These are phyloP conservation scores for Melanocharis versteri DNA, from an alignment of 2,113 vertebrate species.

Conservation along the genomic window DNA sequence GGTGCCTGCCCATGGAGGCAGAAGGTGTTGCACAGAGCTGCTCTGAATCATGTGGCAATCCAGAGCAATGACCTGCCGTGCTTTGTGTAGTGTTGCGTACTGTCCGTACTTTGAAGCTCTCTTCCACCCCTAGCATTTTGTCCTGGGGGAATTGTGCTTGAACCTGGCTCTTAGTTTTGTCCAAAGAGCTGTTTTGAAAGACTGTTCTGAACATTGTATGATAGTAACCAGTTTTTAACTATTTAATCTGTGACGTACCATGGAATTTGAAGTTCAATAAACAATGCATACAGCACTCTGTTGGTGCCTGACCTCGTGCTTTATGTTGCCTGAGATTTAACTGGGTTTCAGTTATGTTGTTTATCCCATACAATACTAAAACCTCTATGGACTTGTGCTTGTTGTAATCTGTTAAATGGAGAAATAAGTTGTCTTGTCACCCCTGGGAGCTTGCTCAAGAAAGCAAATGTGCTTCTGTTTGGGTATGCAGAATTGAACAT, in stretches of 20 bases:
- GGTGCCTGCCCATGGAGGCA: background rate
- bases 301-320: background rate
- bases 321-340: background rate
- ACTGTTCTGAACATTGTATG: slow-evolving; percentile 12
- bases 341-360: background rate
- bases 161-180: slow-evolving; percentile 40
- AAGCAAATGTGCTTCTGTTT: background rate
- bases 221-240: slow-evolving; percentile 48
- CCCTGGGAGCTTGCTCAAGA: background rate
- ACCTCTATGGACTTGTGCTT: background rate
- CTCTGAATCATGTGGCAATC: background rate
- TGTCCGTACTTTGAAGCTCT: background rate
- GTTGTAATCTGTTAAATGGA: background rate
- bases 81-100: background rate
- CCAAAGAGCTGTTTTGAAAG: slow-evolving; percentile 41
- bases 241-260: slow-evolving; percentile 37
- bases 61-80: background rate
- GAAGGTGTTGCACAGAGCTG: background rate
- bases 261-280: slow-evolving; percentile 55
- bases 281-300: background rate
- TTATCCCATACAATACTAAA: background rate
- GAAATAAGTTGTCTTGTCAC: background rate
- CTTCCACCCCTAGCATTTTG: background rate
- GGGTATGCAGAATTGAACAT: background rate
- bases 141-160: background rate